A percentile compares a stretch with the other conserved stretches of the same genome.
phyloP scores from a whole-genome alignment of 2,888 invertebrate species.

The Callimorpha dominula region DNA sequence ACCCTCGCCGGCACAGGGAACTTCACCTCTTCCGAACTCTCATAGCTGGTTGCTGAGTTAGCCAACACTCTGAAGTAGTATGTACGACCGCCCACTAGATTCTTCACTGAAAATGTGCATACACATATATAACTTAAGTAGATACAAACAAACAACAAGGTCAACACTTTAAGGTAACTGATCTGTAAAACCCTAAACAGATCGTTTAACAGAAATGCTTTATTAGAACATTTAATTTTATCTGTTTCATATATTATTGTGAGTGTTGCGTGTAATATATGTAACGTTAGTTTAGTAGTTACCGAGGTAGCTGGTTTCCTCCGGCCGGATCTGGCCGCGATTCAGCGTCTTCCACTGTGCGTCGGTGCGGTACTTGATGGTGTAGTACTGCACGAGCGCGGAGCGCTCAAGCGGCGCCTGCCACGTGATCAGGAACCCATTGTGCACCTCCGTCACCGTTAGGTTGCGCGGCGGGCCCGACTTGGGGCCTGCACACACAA shows the following conservation, averaged over 20 bases:
- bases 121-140: neutral
- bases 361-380: conserved; percentile 96
- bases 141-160: too few species aligned
- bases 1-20: conserved; percentile 96
- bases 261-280: neutral
- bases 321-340: conserved; percentile 95
- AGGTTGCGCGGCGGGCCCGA: conserved; percentile 97
- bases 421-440: conserved; percentile 97
- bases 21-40: conserved; percentile 95
- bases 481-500: conserved; percentile 91
- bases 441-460: conserved; percentile 95
- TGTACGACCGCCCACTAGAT: conserved; percentile 95
- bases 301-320: conserved; percentile 96
- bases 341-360: conserved; percentile 96
- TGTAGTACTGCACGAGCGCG: conserved; percentile 94
- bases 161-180: too few species aligned
- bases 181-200: neutral
- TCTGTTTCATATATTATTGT: neutral
- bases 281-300: conserved; percentile 31
- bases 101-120: conserved; percentile 90
- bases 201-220: neutral
- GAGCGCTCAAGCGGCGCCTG: conserved; percentile 93
- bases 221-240: neutral
- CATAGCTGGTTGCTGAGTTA: conserved; percentile 94
- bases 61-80: conserved; percentile 97